phyloP scores from a whole-genome alignment of 2,797 vertebrate species.

The Channa striata region DNA sequence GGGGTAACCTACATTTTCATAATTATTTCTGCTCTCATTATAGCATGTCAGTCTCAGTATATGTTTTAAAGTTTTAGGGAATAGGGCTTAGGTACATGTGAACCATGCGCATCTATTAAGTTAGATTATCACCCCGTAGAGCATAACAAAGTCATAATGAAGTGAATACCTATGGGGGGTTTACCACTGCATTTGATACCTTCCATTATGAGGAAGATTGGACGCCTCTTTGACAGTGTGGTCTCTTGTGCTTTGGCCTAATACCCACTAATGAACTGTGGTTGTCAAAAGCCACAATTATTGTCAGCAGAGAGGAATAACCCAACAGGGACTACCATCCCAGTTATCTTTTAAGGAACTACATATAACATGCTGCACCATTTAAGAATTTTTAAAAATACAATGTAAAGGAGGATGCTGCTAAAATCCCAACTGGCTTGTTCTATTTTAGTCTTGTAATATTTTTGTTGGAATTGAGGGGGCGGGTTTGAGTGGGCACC shows the following conservation, averaged over 20 bases:
- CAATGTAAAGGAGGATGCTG: neutral
- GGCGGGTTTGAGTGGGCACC: neutral
- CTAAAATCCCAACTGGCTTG: neutral
- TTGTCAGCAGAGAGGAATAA: conserved; percentile 45
- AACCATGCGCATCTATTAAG: conserved; percentile 36
- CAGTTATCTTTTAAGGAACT: conserved; percentile 50
- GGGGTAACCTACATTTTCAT: neutral
- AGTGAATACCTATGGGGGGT: conserved; percentile 48
- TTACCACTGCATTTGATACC: conserved; percentile 36
- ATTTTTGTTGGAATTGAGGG: conserved; percentile 2
- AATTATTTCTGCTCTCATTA: conserved; percentile 10
- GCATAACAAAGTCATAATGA: conserved; percentile 13
- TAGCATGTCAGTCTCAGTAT: conserved; percentile 1
- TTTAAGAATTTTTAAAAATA: conserved; percentile 33
- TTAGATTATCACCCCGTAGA: conserved; percentile 32
- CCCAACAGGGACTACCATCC: conserved; percentile 41
- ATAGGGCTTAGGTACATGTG: conserved; percentile 12
- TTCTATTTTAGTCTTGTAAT: conserved; percentile 5
- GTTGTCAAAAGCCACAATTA: conserved; percentile 67
- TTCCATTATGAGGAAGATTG: conserved; percentile 54
- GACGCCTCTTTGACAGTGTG: conserved; percentile 35
- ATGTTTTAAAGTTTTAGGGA: conserved; percentile 23
- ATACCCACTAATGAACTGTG: conserved; percentile 67
- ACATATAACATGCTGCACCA: conserved; percentile 15
- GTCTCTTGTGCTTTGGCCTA: conserved; percentile 53